A percentile compares a stretch with the other conserved stretches of the same genome.
Conservation (phyloP, 2,888 invertebrate species). For the Heteropelma amictum region DNA sequence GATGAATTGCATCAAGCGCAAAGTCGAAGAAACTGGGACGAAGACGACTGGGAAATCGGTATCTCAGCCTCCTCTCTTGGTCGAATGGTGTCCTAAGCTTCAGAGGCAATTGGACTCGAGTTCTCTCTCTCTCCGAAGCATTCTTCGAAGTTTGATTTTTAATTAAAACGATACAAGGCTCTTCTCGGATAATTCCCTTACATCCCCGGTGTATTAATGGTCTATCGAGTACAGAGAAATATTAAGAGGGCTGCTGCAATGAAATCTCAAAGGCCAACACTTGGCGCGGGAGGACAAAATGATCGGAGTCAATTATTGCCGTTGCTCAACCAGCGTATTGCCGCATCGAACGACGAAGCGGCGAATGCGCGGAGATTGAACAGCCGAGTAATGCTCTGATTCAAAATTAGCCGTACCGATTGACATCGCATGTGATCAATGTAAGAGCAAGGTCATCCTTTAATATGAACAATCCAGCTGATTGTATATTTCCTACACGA, state of each 20-base stretch:
- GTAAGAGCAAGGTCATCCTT: conserved; percentile 53
- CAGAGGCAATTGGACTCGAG: too few species aligned
- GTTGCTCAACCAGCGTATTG: conserved; percentile 20
- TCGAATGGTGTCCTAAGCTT: too few species aligned
- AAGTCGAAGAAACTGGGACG: too few species aligned
- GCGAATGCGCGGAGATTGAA: background rate
- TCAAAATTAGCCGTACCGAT: conserved; percentile 49
- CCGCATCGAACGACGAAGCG: background rate
- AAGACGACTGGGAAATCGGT: too few species aligned
- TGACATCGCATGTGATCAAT: conserved; percentile 42
- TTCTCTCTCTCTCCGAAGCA: background rate
- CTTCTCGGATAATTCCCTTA: background rate
- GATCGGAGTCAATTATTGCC: conserved; percentile 52
- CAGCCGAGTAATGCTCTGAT: conserved; percentile 37
- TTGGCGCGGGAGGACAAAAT: conserved; percentile 49
- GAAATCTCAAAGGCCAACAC: conserved; percentile 41
- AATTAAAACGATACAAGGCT: too few species aligned
- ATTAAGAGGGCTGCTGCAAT: conserved; percentile 23
- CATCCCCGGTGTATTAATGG: conserved; percentile 9
- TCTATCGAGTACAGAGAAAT: background rate
- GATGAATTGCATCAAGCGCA: too few species aligned
- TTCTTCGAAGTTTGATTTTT: background rate
- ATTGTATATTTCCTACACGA: conserved; percentile 47
- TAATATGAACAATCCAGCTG: conserved; percentile 47
- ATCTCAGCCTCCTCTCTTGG: too few species aligned